Evolutionary conservation across 92 coral and sea anemone species (phyloP), one percentile per base, ranked within the genome.

Genomic region (Plumapathes pennacea): DNA sequence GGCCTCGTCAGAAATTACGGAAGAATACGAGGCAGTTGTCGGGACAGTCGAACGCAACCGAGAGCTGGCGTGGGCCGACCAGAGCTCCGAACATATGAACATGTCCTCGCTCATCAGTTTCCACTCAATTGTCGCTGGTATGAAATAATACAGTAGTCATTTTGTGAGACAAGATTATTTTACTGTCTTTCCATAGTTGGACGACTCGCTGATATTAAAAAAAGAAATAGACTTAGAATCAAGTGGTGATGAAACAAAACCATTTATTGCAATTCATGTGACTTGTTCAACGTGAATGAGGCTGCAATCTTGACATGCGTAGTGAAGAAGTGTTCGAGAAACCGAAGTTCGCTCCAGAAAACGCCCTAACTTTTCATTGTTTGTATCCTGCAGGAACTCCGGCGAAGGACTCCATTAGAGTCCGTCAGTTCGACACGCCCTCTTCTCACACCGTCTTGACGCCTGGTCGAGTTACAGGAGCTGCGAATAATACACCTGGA

Each of bases 51-150:
- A 81, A 25, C 80, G 76, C 25, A 86, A 74, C 46, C 82, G 88
- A 2, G 84, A 81, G 60, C 89, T 94, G 42, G 75, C 82, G 36
- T 94, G 99, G 99, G 96, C 99, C 0, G 99, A 94, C 68, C 96
- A 88, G 71, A 80, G 75, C 37, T 14, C 73, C 39, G 13, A 21
- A 31, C 53, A 64, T 21, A 60, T 62, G 9, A 69, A 57, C 21
- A 55, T 59, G 44, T 41, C 81, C 19, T 54, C 62, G 9, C 4
- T 59, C 10, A 9, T 57, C 24, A 59, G 50, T 57, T 60, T 63
- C 23, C 62, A 53, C 39, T 54, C 57, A 20, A 32, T 55, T 21
- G 51, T 4, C 33, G 14, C 42, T n/a, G 80, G 82, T 60, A 62
- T 25, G 60, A 31, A 48, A 48, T 11, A 1, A 20, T 20, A 18